Evolutionary conservation across 2,888 invertebrate species (phyloP).

Genomic region (Tiliacea aurago): DNA sequence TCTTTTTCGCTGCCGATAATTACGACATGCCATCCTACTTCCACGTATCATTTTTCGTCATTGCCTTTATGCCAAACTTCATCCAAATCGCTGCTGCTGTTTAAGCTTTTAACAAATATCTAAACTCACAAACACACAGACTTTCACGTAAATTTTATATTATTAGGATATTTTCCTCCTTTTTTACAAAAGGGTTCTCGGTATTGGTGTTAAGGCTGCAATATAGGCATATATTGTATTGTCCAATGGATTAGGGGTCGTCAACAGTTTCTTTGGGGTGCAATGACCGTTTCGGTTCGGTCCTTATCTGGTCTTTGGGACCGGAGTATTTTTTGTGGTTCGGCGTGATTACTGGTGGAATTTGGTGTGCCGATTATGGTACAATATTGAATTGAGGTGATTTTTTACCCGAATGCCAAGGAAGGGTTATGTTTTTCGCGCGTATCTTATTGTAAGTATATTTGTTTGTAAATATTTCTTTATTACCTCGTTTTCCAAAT

Average conservation of each 20-base stretch:
- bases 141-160: neutral
- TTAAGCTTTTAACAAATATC: neutral
- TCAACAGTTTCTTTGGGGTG: constrained; percentile 72
- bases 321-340: neutral
- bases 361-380: neutral
- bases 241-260: constrained; percentile 75
- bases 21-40: no score
- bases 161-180: constrained; percentile 52
- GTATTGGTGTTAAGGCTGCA: constrained; percentile 69
- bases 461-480: no score
- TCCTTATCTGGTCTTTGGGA: constrained; percentile 43
- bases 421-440: no score
- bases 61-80: neutral
- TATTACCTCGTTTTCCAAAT: no score
- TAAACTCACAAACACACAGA: constrained; percentile 2
- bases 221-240: constrained; percentile 75
- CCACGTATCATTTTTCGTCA: no score
- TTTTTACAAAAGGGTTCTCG: constrained; percentile 74
- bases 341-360: constrained; percentile 17
- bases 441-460: no score
- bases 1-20: no score
- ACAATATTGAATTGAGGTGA: neutral
- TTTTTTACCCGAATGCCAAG: no score
- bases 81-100: neutral
- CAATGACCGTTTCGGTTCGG: constrained; percentile 56